Evolutionary conservation across 1,140 invertebrate genomes (phyloP).

Genomic region (Brachionus plicatilis): DNA sequence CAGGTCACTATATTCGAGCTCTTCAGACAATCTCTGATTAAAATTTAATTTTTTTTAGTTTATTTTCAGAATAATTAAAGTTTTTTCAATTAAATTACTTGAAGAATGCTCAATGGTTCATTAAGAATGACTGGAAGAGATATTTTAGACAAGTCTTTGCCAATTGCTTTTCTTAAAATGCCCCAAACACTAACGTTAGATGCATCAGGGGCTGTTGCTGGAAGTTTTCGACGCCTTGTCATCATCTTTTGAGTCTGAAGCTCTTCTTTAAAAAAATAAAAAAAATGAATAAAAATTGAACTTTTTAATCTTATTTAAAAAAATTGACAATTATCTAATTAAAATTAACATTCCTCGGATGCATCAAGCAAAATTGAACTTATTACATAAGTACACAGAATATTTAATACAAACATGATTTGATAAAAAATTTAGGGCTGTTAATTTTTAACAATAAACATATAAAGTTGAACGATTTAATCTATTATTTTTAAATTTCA

Average conservation of each 20-base stretch:
- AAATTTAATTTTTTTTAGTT: conserved; percentile 23
- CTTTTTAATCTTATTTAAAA: background rate
- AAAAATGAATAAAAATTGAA: background rate
- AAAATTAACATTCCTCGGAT: background rate
- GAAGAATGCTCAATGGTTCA: conserved; percentile 53
- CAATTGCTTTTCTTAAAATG: conserved; percentile 69
- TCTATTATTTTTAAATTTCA: background rate
- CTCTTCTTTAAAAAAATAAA: conserved; percentile 12
- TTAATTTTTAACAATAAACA: background rate
- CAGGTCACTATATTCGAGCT: conserved; percentile 55
- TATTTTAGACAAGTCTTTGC: conserved; percentile 61
- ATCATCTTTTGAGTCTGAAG: conserved; percentile 50
- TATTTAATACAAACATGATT: background rate
- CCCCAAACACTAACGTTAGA: conserved; percentile 74
- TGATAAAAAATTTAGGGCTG: background rate
- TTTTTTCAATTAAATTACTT: background rate
- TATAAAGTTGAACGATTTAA: background rate
- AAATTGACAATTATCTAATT: background rate
- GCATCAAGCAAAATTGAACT: background rate
- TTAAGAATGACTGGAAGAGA: conserved; percentile 56
- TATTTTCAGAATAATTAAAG: conserved; percentile 43
- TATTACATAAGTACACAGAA: background rate
- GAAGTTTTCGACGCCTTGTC: conserved; percentile 67
- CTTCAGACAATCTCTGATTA: conserved; percentile 50
- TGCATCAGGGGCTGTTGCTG: conserved; percentile 65